phyloP scores from a whole-genome alignment of 2,113 vertebrate genomes.

The Barnardius zonarius region DNA sequence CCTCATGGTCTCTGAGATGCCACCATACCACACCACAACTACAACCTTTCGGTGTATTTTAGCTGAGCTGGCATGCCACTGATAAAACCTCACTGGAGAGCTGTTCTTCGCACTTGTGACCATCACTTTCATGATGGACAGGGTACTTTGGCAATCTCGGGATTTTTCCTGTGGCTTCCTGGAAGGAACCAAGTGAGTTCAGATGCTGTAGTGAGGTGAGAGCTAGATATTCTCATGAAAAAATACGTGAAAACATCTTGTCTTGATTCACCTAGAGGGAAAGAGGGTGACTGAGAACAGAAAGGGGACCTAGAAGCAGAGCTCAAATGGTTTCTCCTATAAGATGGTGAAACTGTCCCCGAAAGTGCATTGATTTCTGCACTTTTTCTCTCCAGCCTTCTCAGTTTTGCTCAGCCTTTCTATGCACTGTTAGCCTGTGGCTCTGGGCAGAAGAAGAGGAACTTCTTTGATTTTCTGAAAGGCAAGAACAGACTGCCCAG shows the following conservation, averaged over 20 bases:
- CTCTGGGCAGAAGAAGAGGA: background rate
- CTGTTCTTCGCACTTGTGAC: background rate
- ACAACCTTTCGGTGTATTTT: background rate
- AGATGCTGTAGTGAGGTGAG: background rate
- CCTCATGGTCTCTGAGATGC: background rate
- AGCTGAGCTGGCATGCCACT: background rate
- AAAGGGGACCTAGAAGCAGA: background rate
- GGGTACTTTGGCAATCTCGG: background rate
- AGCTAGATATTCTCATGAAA: background rate
- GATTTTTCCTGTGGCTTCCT: background rate
- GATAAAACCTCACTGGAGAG: background rate
- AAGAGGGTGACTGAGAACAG: background rate
- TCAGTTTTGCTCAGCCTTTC: background rate
- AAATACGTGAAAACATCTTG: background rate
- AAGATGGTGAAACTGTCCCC: background rate
- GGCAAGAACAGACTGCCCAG: background rate
- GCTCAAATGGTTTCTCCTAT: background rate
- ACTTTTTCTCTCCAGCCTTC: background rate
- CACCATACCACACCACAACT: background rate
- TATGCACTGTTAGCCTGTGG: background rate
- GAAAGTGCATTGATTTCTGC: background rate
- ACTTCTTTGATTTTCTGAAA: background rate
- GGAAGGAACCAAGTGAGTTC: background rate
- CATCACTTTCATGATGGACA: background rate
- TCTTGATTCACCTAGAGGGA: background rate